phyloP scores from a whole-genome alignment of 1,140 invertebrate species.

The Schlechtendalia chinensis region DNA sequence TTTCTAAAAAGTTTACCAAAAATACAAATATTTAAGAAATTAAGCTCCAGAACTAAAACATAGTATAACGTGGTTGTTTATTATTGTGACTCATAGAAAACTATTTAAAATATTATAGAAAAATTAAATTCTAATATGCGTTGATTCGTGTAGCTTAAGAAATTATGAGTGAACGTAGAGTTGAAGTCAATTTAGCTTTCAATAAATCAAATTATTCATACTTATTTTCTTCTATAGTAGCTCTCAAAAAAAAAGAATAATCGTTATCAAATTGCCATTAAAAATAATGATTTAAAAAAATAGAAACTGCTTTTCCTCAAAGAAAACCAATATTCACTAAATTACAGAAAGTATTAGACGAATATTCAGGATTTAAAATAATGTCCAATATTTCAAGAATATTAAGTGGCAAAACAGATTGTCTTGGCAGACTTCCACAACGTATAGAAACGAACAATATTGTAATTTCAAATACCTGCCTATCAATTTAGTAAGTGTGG shows the following conservation, averaged over 20 bases:
- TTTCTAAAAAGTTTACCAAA: neutral
- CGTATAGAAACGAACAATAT: too few species aligned
- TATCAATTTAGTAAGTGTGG: too few species aligned
- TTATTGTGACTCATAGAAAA: neutral
- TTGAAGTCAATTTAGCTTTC: conserved; percentile 10
- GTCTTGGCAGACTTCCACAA: too few species aligned
- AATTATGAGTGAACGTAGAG: neutral
- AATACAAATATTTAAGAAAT: neutral
- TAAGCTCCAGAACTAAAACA: neutral
- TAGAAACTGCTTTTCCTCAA: neutral
- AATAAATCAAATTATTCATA: neutral
- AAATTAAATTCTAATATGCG: neutral
- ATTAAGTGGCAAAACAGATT: too few species aligned
- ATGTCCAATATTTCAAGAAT: neutral
- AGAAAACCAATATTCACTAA: neutral
- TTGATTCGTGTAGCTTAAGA: neutral
- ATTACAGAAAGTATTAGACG: neutral
- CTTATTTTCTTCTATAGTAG: neutral
- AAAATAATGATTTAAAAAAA: neutral
- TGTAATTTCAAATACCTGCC: too few species aligned
- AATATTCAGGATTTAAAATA: neutral
- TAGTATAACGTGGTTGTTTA: neutral
- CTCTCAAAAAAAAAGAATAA: neutral
- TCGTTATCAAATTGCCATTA: neutral
- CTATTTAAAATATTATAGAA: conserved; percentile 5